A percentile compares a stretch with the other conserved stretches of the same genome.
phyloP scores from a whole-genome alignment of 2,113 vertebrate species.

The Asarcornis scutulata region DNA sequence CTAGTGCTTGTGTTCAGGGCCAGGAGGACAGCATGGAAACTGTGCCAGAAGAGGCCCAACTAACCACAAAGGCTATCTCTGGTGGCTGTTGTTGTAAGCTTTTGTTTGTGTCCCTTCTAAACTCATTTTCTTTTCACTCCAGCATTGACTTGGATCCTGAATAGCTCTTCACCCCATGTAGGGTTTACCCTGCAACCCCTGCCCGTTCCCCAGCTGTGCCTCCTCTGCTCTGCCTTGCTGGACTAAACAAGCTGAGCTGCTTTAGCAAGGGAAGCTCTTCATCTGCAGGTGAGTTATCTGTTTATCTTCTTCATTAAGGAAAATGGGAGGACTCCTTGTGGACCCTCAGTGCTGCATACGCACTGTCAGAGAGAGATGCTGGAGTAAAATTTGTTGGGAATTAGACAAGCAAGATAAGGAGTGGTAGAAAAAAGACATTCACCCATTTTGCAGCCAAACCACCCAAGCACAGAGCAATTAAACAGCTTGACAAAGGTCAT shows the following conservation, averaged over 20 bases:
- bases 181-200: not conserved
- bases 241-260: not conserved
- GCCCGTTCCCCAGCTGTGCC: not conserved
- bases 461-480: not conserved
- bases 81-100: not conserved
- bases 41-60: not conserved
- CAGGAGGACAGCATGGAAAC: not conserved
- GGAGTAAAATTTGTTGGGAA: not conserved
- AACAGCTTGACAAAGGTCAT: not conserved
- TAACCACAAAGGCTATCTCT: not conserved
- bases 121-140: not conserved
- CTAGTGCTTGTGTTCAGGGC: no score
- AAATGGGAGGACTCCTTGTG: not conserved
- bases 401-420: not conserved
- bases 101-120: not conserved
- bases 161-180: not conserved
- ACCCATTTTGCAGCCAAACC: not conserved
- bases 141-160: not conserved
- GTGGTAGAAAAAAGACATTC: not conserved
- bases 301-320: accelerated
- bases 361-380: not conserved
- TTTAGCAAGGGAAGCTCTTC: not conserved
- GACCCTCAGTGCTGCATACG: not conserved
- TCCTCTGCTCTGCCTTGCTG: not conserved
- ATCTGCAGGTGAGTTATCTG: not conserved